phyloP scores from a whole-genome alignment of 2,888 invertebrate genomes.

The Sphecodes monilicornis region DNA sequence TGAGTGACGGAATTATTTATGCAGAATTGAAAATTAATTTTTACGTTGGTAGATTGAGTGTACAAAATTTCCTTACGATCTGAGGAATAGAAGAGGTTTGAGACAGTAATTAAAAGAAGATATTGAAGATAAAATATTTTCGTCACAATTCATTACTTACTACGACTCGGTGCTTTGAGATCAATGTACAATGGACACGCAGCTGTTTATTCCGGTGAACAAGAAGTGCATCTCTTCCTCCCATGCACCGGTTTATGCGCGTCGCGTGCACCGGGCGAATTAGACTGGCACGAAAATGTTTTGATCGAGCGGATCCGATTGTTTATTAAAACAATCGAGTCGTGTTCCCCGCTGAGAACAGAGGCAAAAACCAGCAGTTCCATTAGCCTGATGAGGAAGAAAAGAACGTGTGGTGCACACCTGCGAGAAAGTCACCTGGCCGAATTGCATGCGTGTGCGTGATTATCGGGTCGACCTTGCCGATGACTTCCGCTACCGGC shows the following conservation, averaged over 20 bases:
- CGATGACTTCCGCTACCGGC: neutral
- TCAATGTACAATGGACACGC: neutral
- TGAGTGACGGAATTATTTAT: no score
- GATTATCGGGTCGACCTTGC: slow-evolving; percentile 48
- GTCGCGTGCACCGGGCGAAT: neutral
- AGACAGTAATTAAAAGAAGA: no score
- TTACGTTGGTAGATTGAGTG: no score
- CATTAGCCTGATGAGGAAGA: neutral
- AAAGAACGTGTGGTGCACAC: neutral
- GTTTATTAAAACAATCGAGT: neutral
- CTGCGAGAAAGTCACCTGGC: slow-evolving; percentile 31
- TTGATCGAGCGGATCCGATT: neutral
- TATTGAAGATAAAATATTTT: no score
- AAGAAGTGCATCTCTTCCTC: neutral
- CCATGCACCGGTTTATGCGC: neutral
- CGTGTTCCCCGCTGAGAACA: neutral
- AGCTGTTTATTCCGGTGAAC: neutral
- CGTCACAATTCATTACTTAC: no score
- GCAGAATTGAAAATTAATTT: no score
- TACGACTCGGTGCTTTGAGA: no score
- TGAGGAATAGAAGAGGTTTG: no score
- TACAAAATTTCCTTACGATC: no score
- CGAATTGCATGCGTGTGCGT: slow-evolving; percentile 26
- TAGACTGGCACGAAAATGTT: neutral
- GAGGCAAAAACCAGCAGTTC: neutral